phyloP scores from a whole-genome alignment of 1,140 invertebrate species.

The Nymphalis io region DNA sequence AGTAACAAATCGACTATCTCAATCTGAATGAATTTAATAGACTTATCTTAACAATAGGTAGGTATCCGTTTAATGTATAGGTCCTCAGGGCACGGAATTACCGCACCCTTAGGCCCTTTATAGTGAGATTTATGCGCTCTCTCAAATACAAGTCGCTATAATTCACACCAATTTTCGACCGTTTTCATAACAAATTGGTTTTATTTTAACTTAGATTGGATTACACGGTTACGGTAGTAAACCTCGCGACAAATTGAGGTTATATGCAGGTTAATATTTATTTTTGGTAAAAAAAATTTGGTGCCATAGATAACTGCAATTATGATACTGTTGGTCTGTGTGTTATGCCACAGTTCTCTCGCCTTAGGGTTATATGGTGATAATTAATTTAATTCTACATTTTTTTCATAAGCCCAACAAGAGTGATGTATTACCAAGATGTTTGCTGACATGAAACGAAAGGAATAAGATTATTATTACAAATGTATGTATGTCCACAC shows the following conservation, averaged over 20 bases:
- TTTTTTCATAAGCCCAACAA: too few relatives aligned
- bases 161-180: constrained; percentile 23
- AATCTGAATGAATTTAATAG: constrained; percentile 11
- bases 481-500: too few relatives aligned
- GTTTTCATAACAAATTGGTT: constrained; percentile 28
- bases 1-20: background rate
- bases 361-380: too few relatives aligned
- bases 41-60: constrained; percentile 21
- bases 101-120: constrained; percentile 23
- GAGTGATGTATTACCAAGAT: too few relatives aligned
- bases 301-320: too few relatives aligned
- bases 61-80: constrained; percentile 25
- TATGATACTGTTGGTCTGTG: too few relatives aligned
- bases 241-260: background rate
- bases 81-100: constrained; percentile 26
- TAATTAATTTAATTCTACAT: too few relatives aligned
- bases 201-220: constrained; percentile 7
- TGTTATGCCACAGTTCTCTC: too few relatives aligned
- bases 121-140: constrained; percentile 32
- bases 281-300: too few relatives aligned
- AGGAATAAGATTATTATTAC: too few relatives aligned
- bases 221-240: background rate
- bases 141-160: constrained; percentile 25
- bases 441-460: too few relatives aligned
- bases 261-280: too few relatives aligned